A percentile compares a stretch with the other conserved stretches of the same genome.
These are phyloP conservation scores for Caenorhabditis wallacei DNA, from an alignment of 2,888 invertebrate genomes.

Conservation along the genomic window DNA sequence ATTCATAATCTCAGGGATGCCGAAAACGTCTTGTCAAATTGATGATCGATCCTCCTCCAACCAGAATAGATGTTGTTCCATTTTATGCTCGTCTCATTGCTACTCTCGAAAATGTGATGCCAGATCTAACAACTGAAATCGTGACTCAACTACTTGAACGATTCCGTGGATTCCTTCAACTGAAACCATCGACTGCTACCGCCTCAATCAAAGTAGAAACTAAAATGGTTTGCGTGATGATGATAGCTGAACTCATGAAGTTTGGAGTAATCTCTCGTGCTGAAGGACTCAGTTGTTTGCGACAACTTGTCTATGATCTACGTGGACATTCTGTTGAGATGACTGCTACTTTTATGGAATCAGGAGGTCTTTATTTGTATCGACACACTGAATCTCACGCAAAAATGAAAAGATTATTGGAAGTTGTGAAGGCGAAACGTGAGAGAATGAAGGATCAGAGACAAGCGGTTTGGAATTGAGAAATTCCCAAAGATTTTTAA, in stretches of 20 bases:
- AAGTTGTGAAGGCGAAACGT: conserved; percentile 76
- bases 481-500: neutral
- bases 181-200: neutral
- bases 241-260: conserved; percentile 80
- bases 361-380: conserved; percentile 74
- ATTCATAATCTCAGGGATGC: conserved; percentile 44
- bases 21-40: conserved; percentile 77
- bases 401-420: conserved; percentile 81
- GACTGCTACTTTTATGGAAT: conserved; percentile 79
- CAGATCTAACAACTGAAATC: conserved; percentile 74
- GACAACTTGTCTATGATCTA: conserved; percentile 80
- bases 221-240: conserved; percentile 69
- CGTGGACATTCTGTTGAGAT: conserved; percentile 80
- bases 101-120: conserved; percentile 77
- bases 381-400: conserved; percentile 78
- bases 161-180: conserved; percentile 58
- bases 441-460: conserved; percentile 79
- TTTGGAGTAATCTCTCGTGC: conserved; percentile 80
- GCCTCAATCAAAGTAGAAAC: conserved; percentile 44
- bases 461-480: conserved; percentile 70
- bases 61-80: conserved; percentile 77
- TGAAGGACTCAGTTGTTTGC: conserved; percentile 79
- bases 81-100: conserved; percentile 80
- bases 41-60: conserved; percentile 64
- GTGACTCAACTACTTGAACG: conserved; percentile 60